Evolutionary conservation across 2,113 vertebrate species (phyloP), one percentile per base, ranked within the genome.

Genomic region (Neogobius melanostomus): DNA sequence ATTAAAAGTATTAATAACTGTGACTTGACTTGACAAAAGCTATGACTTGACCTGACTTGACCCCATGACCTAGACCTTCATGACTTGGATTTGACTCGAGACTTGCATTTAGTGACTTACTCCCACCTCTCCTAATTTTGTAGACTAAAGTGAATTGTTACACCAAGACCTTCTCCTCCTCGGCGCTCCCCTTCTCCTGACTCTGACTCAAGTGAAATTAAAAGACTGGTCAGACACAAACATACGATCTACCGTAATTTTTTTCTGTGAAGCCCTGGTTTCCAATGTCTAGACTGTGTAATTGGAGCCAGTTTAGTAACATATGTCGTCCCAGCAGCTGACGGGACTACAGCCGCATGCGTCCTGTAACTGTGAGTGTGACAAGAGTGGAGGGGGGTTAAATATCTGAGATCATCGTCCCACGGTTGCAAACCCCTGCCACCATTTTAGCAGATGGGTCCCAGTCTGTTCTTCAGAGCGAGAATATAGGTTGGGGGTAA

Each of bases 381-480:
- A 48, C 63, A 8, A 57, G 66, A n/a, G 84, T 74, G 81, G 61
- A 10, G 48, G 75, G 75, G 71, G 67, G 73, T 77, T 83, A 85
- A 87, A 83, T 68, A 71, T 75, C 69, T 47, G 63, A 72, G 56
- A 83, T 86, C 66, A 83, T 86, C 66, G 72, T 73, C 81, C 69
- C 17, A 54, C 80, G 80, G 85, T 57, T 11, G 2, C 17, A 64
- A 46, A 28, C 56, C 12, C 11, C 1, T 15, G 75, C 16, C 51
- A 17, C 61, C 64, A 53, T 21, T 16, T 80, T 74, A 83, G 75
- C 78, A 66, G 47, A 47, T 62, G 71, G 36, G 1, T 9, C 14
- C 45, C 42, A 53, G 57, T 42, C 53, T 53, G 73, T 47, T 54
- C 8, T 16, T 16, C n/a, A 52, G 51, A 16, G 16, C 1, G 51